Evolutionary conservation across 2,888 invertebrate genomes (phyloP).

Genomic region (Drosophila fulvimacula): DNA sequence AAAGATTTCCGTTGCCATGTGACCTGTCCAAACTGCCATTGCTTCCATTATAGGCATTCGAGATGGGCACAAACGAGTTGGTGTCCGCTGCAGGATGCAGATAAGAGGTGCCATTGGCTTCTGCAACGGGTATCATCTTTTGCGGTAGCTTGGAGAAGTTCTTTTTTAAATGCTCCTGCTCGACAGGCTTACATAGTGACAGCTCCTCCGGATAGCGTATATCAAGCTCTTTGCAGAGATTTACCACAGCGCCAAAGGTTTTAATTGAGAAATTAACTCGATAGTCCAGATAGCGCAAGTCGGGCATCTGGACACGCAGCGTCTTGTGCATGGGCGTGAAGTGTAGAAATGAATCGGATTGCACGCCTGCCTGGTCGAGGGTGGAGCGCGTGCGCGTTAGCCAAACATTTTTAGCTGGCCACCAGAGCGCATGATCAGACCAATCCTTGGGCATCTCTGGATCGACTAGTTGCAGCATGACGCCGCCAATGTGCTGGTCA

Average conservation of each 20-base stretch:
- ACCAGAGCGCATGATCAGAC: conserved; percentile 99
- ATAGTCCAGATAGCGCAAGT: conserved; percentile 95
- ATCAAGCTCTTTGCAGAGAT: conserved; percentile 95
- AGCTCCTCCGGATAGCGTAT: conserved; percentile 98
- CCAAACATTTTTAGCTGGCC: conserved; percentile 98
- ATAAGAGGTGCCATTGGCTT: conserved; percentile 82
- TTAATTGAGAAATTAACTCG: conserved; percentile 87
- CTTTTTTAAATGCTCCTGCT: conserved; percentile 92
- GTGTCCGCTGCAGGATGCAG: conserved; percentile 88
- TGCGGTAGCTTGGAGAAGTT: conserved; percentile 90
- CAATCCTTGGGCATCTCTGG: conserved; percentile 99
- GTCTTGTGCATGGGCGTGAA: conserved; percentile 99
- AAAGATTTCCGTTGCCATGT: conserved; percentile 83
- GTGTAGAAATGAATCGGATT: conserved; percentile 96
- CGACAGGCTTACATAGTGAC: conserved; percentile 95
- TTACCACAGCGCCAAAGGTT: conserved; percentile 90
- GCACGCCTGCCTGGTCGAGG: conserved; percentile 98
- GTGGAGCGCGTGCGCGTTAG: conserved; percentile 96
- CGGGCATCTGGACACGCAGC: conserved; percentile 95
- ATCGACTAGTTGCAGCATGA: conserved; percentile 98
- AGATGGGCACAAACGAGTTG: conserved; percentile 93
- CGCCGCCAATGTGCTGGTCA: conserved; percentile 98
- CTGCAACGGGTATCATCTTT: conserved; percentile 84
- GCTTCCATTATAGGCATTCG: conserved; percentile 89
- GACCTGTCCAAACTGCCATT: conserved; percentile 87